These are phyloP conservation scores for Pleuronectes platessa DNA, from an alignment of 2,113 vertebrate species.

Conservation along the genomic window DNA sequence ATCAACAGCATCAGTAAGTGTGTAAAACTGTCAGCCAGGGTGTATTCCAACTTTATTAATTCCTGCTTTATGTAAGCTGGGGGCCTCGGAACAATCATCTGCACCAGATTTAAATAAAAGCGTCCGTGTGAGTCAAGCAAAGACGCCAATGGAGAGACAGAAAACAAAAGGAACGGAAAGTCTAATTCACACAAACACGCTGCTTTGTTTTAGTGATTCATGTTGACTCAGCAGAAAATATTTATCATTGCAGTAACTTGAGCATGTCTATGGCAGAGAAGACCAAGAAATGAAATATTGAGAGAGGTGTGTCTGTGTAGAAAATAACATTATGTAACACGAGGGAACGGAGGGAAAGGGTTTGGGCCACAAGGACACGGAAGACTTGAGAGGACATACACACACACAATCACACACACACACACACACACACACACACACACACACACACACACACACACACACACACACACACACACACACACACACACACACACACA, in stretches of 20 bases:
- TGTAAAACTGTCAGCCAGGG: background rate
- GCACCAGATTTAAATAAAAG: constrained; percentile 12
- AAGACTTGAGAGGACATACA: constrained; percentile 30
- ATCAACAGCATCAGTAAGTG: background rate
- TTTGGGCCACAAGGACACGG: constrained; percentile 32
- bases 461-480: background rate
- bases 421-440: no score
- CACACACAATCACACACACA: background rate
- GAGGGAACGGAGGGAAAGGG: constrained; percentile 28
- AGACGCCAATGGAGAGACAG: constrained; percentile 12
- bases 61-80: background rate
- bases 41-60: background rate
- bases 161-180: constrained; percentile 15
- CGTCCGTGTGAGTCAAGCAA: background rate
- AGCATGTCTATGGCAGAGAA: constrained; percentile 17
- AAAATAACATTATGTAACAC: constrained; percentile 50
- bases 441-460: no score
- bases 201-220: constrained; percentile 45
- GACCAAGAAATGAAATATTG: constrained; percentile 32
- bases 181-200: constrained; percentile 10
- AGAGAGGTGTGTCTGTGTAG: constrained; percentile 24
- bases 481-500: no score
- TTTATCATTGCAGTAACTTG: constrained; percentile 32
- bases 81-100: constrained; percentile 1
- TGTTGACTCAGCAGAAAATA: constrained; percentile 30